A percentile compares a stretch with the other conserved stretches of the same genome.
phyloP scores from a whole-genome alignment of 2,888 invertebrate species.

The Slavum lentiscoides region DNA sequence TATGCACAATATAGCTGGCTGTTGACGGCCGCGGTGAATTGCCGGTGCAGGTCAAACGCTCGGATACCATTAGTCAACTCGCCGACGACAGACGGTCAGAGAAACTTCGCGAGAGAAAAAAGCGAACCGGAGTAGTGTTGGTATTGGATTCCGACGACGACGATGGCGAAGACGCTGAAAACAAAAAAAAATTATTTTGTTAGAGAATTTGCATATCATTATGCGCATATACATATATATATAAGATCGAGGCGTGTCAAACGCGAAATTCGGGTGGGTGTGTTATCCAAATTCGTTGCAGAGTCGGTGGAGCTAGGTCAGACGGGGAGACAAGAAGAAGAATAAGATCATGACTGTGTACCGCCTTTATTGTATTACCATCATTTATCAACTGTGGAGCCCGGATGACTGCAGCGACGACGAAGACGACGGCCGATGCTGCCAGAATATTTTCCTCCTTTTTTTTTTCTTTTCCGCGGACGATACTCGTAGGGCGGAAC shows the following conservation, averaged over 20 bases:
- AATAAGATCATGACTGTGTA: neutral
- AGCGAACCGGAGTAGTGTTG: no score
- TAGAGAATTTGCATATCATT: neutral
- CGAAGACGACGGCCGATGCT: neutral
- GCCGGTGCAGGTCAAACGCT: no score
- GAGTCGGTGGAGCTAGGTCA: neutral
- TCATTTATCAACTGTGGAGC: conserved; percentile 36
- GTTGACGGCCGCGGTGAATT: no score
- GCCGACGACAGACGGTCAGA: no score
- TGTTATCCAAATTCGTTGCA: neutral
- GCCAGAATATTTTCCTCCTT: neutral
- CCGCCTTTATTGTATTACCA: conserved; percentile 8
- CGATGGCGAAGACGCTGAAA: neutral
- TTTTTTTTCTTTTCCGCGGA: neutral
- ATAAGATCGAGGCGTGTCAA: neutral
- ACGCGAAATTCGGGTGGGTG: neutral
- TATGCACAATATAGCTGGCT: no score
- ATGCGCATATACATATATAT: neutral
- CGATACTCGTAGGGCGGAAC: neutral
- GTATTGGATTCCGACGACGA: no score
- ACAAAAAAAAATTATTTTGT: neutral
- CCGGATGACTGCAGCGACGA: conserved; percentile 8
- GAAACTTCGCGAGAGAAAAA: no score
- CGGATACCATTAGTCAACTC: no score
- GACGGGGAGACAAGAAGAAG: neutral